phyloP scores from a whole-genome alignment of 2,113 vertebrate species.

The Dascyllus trimaculatus region DNA sequence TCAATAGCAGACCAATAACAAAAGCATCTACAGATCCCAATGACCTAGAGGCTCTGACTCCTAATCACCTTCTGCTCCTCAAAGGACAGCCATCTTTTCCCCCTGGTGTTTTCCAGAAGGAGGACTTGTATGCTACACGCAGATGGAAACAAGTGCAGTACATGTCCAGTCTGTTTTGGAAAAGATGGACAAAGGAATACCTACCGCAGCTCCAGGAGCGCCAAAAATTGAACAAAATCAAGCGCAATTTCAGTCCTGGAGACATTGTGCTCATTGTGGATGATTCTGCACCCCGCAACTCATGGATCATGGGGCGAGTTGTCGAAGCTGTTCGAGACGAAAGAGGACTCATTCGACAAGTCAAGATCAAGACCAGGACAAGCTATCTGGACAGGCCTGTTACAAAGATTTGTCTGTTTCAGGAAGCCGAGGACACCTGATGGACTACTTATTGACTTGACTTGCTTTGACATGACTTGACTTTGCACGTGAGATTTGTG shows the following conservation, averaged over 20 bases:
- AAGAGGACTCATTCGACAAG: background rate
- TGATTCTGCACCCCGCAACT: background rate
- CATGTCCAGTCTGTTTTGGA: background rate
- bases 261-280: background rate
- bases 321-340: background rate
- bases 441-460: too few species aligned
- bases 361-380: too few species aligned
- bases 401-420: too few species aligned
- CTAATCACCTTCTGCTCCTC: background rate
- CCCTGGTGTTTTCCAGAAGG: background rate
- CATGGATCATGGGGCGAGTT: background rate
- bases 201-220: background rate
- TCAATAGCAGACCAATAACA: too few species aligned
- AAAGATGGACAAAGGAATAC: background rate
- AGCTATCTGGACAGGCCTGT: too few species aligned
- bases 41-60: background rate
- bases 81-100: background rate
- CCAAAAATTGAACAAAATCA: background rate
- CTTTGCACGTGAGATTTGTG: too few species aligned
- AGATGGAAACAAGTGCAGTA: background rate
- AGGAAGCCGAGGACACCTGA: too few species aligned
- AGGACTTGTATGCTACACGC: background rate
- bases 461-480: too few species aligned
- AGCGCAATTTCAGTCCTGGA: background rate
- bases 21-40: background rate